A percentile compares a stretch with the other conserved stretches of the same genome.
These are phyloP conservation scores for Carcharodon carcharias DNA, from an alignment of 2,797 vertebrate genomes.

Conservation along the genomic window DNA sequence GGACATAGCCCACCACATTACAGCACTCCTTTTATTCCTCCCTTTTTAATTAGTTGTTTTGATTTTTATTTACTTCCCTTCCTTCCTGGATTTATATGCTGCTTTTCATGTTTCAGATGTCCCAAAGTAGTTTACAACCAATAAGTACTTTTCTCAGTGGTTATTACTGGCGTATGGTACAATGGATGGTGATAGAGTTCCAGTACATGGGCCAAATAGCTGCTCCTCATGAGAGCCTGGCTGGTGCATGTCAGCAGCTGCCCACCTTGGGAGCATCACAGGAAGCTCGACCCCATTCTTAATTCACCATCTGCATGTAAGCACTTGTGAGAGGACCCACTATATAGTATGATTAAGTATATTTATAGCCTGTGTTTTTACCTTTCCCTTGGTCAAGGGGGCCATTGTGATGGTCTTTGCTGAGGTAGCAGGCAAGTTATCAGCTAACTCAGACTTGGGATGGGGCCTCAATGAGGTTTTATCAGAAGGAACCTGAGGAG, in stretches of 20 bases:
- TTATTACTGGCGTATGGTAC: not conserved
- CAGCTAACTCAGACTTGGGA: not conserved
- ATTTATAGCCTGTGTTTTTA: not conserved
- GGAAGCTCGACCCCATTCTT: not conserved
- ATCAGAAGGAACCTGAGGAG: not conserved
- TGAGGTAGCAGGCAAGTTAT: not conserved
- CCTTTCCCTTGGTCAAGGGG: not conserved
- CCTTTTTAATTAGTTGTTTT: too few species aligned
- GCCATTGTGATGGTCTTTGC: too few species aligned
- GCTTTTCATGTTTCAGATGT: too few species aligned
- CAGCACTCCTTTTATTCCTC: too few species aligned
- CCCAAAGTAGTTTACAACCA: too few species aligned
- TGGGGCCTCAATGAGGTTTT: not conserved
- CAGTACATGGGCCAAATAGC: not conserved
- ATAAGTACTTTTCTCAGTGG: too few species aligned
- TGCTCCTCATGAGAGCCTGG: not conserved
- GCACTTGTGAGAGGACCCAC: not conserved
- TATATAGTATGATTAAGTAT: not conserved
- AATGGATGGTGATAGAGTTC: not conserved
- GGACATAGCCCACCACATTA: too few species aligned
- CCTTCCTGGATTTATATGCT: too few species aligned
- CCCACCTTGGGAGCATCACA: too few species aligned
- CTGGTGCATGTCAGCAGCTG: too few species aligned
- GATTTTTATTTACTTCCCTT: too few species aligned
- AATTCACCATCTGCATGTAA: not conserved